Evolutionary conservation across 2,113 vertebrate genomes (phyloP).

Genomic region (Oceanites oceanicus): DNA sequence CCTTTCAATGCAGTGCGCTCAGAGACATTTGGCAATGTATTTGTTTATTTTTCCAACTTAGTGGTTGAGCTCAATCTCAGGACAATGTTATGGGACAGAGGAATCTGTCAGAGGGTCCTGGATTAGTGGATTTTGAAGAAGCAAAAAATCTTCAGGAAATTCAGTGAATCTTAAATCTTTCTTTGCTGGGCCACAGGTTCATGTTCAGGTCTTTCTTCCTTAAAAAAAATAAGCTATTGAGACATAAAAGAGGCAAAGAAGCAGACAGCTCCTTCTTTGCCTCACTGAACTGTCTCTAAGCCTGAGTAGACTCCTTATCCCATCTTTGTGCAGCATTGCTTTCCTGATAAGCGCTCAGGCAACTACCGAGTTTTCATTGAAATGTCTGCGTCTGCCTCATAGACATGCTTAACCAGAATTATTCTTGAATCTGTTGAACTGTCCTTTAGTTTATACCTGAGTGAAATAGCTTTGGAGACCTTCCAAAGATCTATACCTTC

Average conservation of each 20-base stretch:
- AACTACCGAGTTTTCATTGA: rapidly evolving
- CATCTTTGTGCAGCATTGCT: neutral
- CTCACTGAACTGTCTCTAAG: neutral
- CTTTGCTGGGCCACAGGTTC: neutral
- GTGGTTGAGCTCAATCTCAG: neutral
- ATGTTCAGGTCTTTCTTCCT: neutral
- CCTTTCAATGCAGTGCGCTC: neutral
- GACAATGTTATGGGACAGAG: neutral
- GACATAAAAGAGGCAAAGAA: neutral
- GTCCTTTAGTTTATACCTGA: neutral
- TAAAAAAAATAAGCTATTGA: neutral
- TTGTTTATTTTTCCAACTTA: neutral
- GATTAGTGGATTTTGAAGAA: neutral
- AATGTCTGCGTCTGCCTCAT: neutral
- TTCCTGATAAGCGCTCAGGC: neutral
- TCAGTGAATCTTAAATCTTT: neutral
- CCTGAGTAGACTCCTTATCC: neutral
- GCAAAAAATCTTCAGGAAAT: neutral
- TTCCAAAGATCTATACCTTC: neutral
- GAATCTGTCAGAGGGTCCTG: neutral
- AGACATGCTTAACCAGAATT: neutral
- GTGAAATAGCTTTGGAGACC: neutral
- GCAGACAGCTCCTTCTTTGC: neutral
- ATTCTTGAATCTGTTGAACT: neutral
- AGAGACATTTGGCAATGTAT: neutral